Percentiles rank a stretch among this genome's conserved stretches.
Conservation (phyloP, 2,113 vertebrate species). For the Podarcis raffonei region DNA sequence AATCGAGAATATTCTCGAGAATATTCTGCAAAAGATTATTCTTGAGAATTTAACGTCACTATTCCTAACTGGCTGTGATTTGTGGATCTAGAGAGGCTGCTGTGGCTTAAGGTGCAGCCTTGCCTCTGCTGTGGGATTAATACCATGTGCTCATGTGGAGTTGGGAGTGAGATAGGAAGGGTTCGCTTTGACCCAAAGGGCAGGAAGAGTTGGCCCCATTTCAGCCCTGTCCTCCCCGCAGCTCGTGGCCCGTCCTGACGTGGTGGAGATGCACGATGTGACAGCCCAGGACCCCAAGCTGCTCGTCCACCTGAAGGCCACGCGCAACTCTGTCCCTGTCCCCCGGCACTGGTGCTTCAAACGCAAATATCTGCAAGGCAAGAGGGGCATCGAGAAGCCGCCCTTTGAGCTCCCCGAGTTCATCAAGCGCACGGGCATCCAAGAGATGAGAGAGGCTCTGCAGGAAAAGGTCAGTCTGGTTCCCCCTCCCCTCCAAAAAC, state of each 20-base stretch:
- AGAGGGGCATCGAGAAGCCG: slow-evolving; percentile 93
- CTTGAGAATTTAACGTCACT: too few relatives aligned
- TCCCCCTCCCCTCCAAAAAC: neutral
- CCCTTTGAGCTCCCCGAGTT: slow-evolving; percentile 93
- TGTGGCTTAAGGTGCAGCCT: neutral
- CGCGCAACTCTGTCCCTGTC: slow-evolving; percentile 91
- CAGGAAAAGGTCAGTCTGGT: slow-evolving; percentile 87
- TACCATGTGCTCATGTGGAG: too few relatives aligned
- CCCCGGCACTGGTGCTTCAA: slow-evolving; percentile 86
- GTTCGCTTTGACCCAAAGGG: neutral
- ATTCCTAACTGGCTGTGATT: too few relatives aligned
- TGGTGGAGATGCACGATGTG: slow-evolving; percentile 96
- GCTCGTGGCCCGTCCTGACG: slow-evolving; percentile 90
- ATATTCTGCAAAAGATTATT: too few relatives aligned
- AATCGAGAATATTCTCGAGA: too few relatives aligned
- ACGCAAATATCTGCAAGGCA: slow-evolving; percentile 89
- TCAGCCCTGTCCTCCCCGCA: slow-evolving; percentile 41
- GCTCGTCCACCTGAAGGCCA: slow-evolving; percentile 92
- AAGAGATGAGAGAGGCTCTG: slow-evolving; percentile 94
- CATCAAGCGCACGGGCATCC: slow-evolving; percentile 92
- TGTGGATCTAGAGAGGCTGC: neutral
- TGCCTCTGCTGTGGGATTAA: neutral
- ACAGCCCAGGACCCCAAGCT: slow-evolving; percentile 93
- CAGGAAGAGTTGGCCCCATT: neutral
- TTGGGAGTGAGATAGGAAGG: neutral